Evolutionary conservation across 2,888 invertebrate genomes (phyloP), one percentile per base, ranked within the genome.

Genomic region (Agrochola litura): DNA sequence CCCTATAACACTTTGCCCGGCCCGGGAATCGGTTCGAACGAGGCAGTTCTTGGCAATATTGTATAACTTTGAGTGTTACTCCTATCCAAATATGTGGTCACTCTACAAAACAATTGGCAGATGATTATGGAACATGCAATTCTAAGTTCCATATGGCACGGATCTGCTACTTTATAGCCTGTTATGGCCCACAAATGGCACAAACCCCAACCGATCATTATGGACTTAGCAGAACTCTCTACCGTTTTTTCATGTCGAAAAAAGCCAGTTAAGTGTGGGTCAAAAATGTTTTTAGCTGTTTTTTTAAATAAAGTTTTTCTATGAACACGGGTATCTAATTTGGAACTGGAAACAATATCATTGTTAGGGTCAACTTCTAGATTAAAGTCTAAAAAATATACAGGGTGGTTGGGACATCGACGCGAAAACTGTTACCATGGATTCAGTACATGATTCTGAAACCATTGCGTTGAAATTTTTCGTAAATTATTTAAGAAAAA

Each of bases 121-220:
- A 81, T 61, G 60, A 80, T 85, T 85, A 80, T 77, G 70, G 54
- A 78, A 73, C 75, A 75, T 86, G 82, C 89, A 90, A 89, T 89
- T 83, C 79, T 41, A 25, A 86, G 91, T 90, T 88, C 92, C 92
- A 92, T 93, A 93, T 92, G 92, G 69, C 83, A 84, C 83, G 89
- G 67, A 81, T 69, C 74, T 69, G 90, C 91, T 91, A 91, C 92
- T 91, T 91, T 91, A 91, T 86, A 85, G 84, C 78, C 84, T 37
- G 19, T 81, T 81, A 71, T 56, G 54, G 54, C 37, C 37, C 79
- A 77, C 81, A 81, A 86, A 86, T 82, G 73, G 79, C 86, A 81
- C 80, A 81, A 14, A 86, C 81, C 77, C 77, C 52, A 88, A 88
- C 90, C 87, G 43, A 76, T 89, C 86, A 91, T 92, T 88, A 89